Percentiles rank a stretch among this genome's conserved stretches.
Evolutionary conservation across 2,113 vertebrate genomes (phyloP).

Genomic region (Rhizomys pruinosus): DNA sequence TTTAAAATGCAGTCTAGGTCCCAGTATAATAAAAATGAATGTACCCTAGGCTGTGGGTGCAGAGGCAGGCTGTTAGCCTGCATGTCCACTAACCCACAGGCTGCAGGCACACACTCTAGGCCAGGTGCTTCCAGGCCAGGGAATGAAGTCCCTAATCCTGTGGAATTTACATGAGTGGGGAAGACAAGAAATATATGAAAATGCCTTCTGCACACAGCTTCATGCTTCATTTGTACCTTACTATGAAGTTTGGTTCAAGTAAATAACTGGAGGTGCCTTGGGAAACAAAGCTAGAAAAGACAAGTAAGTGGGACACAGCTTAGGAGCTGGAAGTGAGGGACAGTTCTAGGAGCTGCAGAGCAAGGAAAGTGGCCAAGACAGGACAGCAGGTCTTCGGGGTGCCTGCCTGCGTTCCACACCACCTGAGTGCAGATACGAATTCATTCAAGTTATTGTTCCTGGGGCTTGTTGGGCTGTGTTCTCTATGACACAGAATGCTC

Average conservation of each 20-base stretch:
- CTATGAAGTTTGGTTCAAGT: not conserved
- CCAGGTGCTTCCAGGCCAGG: not conserved
- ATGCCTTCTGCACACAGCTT: accelerated
- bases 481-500: no score
- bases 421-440: no score
- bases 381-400: no score
- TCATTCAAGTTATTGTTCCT: no score
- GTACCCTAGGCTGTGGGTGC: not conserved
- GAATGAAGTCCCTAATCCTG: not conserved
- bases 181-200: not conserved
- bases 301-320: not conserved
- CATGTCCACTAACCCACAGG: not conserved
- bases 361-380: not conserved
- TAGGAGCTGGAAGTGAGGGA: not conserved
- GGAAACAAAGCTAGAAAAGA: not conserved
- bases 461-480: no score
- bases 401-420: no score
- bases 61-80: not conserved
- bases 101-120: not conserved
- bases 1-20: not conserved
- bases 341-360: not conserved
- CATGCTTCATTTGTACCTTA: not conserved
- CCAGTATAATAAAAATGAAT: not conserved
- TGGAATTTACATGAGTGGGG: not conserved
- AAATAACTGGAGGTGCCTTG: not conserved